Base-by-base conservation (phyloP, 2,888 invertebrate species). In the Eupithecia subumbrata region DNA sequence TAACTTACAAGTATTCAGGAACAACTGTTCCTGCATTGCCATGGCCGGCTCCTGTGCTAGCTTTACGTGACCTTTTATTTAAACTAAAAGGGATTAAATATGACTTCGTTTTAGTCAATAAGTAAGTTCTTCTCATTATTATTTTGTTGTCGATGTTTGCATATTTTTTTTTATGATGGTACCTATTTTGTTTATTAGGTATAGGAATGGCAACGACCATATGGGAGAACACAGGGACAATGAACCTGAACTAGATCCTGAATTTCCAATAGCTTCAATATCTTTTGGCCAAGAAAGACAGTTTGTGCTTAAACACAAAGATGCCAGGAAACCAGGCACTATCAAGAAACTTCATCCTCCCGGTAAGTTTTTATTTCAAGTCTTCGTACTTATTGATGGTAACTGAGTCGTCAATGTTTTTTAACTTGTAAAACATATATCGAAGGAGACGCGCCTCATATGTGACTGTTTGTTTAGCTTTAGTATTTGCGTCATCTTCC, bases 401-500 rank as follows among this genome's bases (percentile, higher is more conserved):
- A 5, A 95, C 95, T 76, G 94, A 94, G 78, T 94, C 93, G 86
- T 96, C 95, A 67, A 95, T 95, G 73, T 94, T 93, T 83, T 96
- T 96, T 76, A 97, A 89, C 85, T 96, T 96, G 80, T 98, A 94
- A 80, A 98, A 96, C 85, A 98, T 95, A 83, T 97, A 96, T 87
- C 98, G 98, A 63, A 99, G 92, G 78, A 97, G 95, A 74, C 99
- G 95, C 0, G 98, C 97, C 94, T 99, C 99, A 84, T 97, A 99
- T 0, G 98, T 97, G 0, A 98, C 98, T 0, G 98, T 98, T 90
- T 98, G 98, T 86, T 97, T 97, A 7, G 98, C 98, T 83, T 96
- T 96, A 9, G 96, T 95, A 77, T 97, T 96, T 1, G 95, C 93
- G 77, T 96, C 96, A 82, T 96, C 96, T 80, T 96, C 95, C 86